Evolutionary conservation across 2,797 vertebrate species (phyloP).

Genomic region (Anabacerthia variegaticeps): DNA sequence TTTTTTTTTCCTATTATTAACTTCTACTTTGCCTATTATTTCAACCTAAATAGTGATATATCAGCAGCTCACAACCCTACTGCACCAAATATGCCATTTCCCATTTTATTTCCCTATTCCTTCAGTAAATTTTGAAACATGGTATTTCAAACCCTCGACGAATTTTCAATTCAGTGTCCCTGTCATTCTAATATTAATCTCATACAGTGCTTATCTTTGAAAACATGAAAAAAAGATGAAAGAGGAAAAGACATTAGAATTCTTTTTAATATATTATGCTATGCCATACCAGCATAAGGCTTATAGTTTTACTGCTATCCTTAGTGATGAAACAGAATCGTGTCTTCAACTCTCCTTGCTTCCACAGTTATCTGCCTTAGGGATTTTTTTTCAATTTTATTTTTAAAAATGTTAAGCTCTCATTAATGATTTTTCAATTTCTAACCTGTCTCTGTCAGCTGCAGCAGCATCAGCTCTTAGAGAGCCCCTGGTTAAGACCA

Average conservation of each 20-base stretch:
- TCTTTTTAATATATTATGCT: conserved; percentile 57
- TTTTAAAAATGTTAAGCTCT: conserved; percentile 20
- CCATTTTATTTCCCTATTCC: not conserved
- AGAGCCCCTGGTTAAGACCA: not conserved
- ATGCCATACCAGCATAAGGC: not conserved
- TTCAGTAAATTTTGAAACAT: not conserved
- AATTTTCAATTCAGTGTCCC: conserved; percentile 11
- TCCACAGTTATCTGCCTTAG: conserved; percentile 18
- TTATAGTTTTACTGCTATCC: conserved; percentile 19
- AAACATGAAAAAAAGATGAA: conserved; percentile 60
- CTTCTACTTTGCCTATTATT: not conserved
- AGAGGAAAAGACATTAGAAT: conserved; percentile 30
- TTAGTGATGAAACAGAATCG: conserved; percentile 39
- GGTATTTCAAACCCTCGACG: not conserved
- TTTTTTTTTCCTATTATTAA: not conserved
- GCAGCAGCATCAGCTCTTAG: not conserved
- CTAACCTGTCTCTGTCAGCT: not conserved
- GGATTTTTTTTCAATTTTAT: conserved; percentile 53
- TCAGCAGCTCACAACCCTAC: not conserved
- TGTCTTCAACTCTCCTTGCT: conserved; percentile 1
- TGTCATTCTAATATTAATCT: conserved; percentile 52
- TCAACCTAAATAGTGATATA: not conserved
- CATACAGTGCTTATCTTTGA: conserved; percentile 16
- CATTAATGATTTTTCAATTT: conserved; percentile 20
- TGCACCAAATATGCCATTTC: not conserved